These are phyloP conservation scores for Candidula unifasciata DNA, from an alignment of 2,888 invertebrate species.

Conservation along the genomic window DNA sequence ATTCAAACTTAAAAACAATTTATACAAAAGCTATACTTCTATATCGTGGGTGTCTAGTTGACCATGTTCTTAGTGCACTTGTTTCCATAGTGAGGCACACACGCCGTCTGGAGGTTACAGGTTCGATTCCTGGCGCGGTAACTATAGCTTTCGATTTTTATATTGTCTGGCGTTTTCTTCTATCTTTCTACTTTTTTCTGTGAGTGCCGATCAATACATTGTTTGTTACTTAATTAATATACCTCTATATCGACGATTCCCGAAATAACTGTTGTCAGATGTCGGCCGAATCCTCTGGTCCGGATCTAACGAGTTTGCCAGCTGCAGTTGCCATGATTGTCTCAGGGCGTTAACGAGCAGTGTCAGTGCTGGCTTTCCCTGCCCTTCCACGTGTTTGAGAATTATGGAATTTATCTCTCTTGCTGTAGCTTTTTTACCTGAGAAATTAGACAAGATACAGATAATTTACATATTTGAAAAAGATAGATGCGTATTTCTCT, in stretches of 20 bases:
- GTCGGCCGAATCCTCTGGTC: constrained; percentile 68
- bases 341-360: constrained; percentile 75
- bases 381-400: constrained; percentile 69
- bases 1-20: no score
- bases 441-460: not conserved
- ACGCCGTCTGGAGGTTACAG: no score
- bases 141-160: no score
- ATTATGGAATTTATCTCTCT: constrained; percentile 69
- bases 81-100: no score
- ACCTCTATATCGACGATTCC: constrained; percentile 42
- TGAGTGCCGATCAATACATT: no score
- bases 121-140: no score
- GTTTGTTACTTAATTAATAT: no score
- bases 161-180: no score
- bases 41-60: no score
- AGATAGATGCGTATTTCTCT: not conserved
- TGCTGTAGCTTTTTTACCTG: constrained; percentile 53
- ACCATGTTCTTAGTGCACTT: no score
- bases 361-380: constrained; percentile 67
- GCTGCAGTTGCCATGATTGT: constrained; percentile 74
- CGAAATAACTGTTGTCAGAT: constrained; percentile 62
- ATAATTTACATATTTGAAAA: not conserved
- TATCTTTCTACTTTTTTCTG: no score
- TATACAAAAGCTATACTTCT: no score
- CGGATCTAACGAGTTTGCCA: constrained; percentile 74